Evolutionary conservation across 2,888 invertebrate genomes (phyloP).

Genomic region (Drosophila quinaria): DNA sequence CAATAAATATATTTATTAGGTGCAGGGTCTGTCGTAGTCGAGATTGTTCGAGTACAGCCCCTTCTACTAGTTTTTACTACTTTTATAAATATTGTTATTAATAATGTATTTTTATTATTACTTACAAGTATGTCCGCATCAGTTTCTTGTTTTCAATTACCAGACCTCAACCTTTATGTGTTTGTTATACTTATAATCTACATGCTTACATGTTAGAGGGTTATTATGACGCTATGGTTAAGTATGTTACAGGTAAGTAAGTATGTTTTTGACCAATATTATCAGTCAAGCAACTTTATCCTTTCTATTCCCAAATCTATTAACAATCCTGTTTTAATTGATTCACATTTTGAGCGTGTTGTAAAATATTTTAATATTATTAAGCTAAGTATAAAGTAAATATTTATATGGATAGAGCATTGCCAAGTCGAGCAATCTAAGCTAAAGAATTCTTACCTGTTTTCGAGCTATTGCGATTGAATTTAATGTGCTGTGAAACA

Average conservation of each 20-base stretch:
- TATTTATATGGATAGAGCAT: not conserved
- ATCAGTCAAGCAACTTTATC: not conserved
- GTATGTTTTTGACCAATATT: not conserved
- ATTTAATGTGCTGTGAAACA: constrained; percentile 3
- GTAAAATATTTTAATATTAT: too few species aligned
- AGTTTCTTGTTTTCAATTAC: not conserved
- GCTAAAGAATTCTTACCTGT: not conserved
- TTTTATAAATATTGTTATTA: not conserved
- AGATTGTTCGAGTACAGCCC: not conserved
- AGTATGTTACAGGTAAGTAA: not conserved
- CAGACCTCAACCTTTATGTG: constrained; percentile 2
- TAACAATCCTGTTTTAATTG: too few species aligned
- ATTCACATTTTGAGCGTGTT: too few species aligned
- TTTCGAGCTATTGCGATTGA: not conserved
- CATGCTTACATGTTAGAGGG: not conserved
- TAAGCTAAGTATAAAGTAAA: not conserved
- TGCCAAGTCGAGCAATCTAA: not conserved
- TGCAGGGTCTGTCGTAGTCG: not conserved
- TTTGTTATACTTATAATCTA: not conserved
- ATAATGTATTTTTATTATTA: not conserved
- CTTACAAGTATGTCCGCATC: not conserved
- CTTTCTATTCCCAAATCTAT: too few species aligned
- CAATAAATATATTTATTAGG: too few species aligned
- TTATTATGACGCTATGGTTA: not conserved
- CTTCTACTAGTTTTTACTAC: not conserved